Conservation (phyloP, 2,113 vertebrate species). For the Indicator maculatus region DNA sequence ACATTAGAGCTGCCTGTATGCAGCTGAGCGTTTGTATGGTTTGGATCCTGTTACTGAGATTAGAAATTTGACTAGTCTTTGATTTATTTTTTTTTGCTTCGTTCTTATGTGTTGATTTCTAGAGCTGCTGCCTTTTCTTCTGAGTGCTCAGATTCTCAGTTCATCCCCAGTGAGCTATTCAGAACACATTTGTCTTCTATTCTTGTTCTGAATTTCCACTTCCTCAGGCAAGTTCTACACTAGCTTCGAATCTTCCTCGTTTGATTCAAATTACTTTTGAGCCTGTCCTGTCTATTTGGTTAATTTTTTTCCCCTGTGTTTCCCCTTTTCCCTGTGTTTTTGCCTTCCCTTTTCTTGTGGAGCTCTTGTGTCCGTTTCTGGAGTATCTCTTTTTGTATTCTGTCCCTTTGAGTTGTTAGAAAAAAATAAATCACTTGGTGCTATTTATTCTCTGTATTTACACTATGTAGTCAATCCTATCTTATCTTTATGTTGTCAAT, state of each 20-base stretch:
- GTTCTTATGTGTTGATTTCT: not conserved
- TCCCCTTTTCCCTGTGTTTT: not conserved
- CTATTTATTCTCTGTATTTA: not conserved
- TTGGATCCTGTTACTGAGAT: not conserved
- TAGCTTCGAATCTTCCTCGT: not conserved
- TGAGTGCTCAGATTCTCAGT: not conserved
- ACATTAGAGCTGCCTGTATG: not conserved
- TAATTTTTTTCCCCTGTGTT: not conserved
- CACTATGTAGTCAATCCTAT: not conserved
- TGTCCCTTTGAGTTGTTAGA: not conserved
- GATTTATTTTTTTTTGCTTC: not conserved
- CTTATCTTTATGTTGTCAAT: not conserved
- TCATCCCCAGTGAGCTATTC: not conserved
- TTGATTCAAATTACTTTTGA: constrained; percentile 10
- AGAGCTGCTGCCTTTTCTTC: not conserved
- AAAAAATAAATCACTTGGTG: not conserved
- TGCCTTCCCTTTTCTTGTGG: not conserved
- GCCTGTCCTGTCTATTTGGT: constrained; percentile 6
- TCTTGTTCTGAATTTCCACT: not conserved
- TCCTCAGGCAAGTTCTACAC: not conserved
- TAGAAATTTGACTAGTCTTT: not conserved
- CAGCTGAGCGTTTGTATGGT: fast-evolving
- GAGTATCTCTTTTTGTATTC: not conserved
- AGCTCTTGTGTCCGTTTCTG: not conserved
- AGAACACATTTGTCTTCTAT: not conserved